Evolutionary conservation across 2,797 vertebrate genomes (phyloP).

Genomic region (Sebastes flavidus): DNA sequence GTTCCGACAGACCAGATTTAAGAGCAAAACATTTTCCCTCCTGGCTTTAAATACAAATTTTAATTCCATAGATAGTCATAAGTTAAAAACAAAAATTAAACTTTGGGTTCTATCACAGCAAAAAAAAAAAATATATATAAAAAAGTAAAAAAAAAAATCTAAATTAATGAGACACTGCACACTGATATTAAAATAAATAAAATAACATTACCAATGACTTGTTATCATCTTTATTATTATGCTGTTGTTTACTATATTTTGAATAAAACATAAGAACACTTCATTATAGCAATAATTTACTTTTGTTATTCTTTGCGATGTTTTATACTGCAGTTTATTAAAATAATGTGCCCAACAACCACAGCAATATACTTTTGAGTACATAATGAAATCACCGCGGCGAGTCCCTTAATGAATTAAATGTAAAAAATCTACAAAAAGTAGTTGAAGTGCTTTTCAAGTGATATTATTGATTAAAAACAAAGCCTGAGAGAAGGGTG

Average conservation of each 20-base stretch:
- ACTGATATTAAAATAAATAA: background rate
- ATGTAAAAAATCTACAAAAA: constrained; percentile 51
- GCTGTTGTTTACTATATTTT: background rate
- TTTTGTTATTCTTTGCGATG: background rate
- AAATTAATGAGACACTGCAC: constrained; percentile 11
- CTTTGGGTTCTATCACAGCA: background rate
- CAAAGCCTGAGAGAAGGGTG: constrained; percentile 57
- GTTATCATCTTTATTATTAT: background rate
- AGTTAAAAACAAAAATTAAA: constrained; percentile 9
- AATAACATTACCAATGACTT: background rate
- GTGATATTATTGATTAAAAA: constrained; percentile 79
- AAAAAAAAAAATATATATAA: background rate
- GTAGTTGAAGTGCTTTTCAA: constrained; percentile 61
- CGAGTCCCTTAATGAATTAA: constrained; percentile 55
- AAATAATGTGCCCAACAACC: constrained; percentile 10
- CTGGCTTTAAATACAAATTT: constrained; percentile 7
- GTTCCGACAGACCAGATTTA: constrained; percentile 24
- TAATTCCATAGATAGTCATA: background rate
- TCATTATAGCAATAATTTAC: background rate
- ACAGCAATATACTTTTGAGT: constrained; percentile 12
- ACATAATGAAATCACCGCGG: constrained; percentile 28
- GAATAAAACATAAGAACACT: background rate
- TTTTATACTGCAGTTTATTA: constrained; percentile 19
- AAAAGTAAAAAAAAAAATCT: background rate
- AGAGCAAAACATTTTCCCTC: constrained; percentile 9